Conservation (phyloP, 2,113 vertebrate genomes). For the Machaerirhynchus nigripectus region DNA sequence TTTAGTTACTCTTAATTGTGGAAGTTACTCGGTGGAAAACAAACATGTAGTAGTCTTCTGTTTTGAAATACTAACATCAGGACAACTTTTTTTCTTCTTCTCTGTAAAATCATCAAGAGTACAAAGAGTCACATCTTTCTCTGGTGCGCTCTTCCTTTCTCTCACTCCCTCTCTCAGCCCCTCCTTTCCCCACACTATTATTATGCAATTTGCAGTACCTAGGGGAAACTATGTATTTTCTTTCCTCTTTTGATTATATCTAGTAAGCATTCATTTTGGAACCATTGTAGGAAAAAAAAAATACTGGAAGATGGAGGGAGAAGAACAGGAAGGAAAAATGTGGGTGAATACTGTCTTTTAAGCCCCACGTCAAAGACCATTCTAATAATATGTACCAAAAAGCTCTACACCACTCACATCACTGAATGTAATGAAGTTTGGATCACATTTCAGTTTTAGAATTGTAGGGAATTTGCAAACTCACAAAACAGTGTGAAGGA, state of each 20-base stretch:
- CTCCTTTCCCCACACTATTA: not conserved
- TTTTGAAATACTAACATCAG: slow-evolving; percentile 61
- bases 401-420: rapidly evolving
- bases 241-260: not conserved
- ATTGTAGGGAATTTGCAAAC: slow-evolving; percentile 42
- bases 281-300: not conserved
- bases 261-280: not conserved
- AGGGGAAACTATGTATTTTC: not conserved
- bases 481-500: not conserved
- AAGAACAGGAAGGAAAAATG: not conserved
- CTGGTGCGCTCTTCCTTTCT: not conserved
- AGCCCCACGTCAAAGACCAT: not conserved
- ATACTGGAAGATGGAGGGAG: not conserved
- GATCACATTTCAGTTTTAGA: slow-evolving; percentile 37
- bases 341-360: not conserved
- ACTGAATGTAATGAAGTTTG: slow-evolving; percentile 14
- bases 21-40: slow-evolving; percentile 58
- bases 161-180: not conserved
- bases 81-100: slow-evolving; percentile 39
- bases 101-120: slow-evolving; percentile 28
- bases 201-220: not conserved
- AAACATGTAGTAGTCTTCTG: not conserved
- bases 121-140: not conserved
- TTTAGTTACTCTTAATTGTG: not conserved
- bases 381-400: not conserved